Conservation (phyloP, 2,888 invertebrate genomes). For the Neelides folsomi region DNA sequence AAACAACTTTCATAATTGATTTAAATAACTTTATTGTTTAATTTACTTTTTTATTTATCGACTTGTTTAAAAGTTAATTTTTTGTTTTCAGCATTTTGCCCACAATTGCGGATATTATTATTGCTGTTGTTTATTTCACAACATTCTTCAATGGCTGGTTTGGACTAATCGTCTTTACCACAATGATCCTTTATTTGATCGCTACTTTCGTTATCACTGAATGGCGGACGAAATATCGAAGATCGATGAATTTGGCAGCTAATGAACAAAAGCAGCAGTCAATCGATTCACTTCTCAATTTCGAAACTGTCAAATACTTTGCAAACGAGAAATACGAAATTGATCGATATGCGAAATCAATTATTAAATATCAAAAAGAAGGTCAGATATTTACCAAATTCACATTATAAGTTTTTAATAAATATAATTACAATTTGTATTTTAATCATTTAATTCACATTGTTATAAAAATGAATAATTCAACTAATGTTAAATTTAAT, state of each 20-base stretch:
- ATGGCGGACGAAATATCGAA: conserved; percentile 91
- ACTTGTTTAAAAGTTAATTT: conserved; percentile 82
- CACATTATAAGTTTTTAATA: no score
- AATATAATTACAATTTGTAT: no score
- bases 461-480: no score
- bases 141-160: conserved; percentile 83
- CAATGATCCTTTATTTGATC: conserved; percentile 88
- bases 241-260: conserved; percentile 86
- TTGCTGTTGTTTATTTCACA: conserved; percentile 82
- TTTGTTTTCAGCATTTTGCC: conserved; percentile 87
- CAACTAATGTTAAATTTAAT: no score
- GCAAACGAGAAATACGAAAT: conserved; percentile 89
- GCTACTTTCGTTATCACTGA: conserved; percentile 84
- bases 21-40: no score
- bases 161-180: conserved; percentile 82
- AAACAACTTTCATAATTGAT: no score
- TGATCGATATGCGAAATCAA: conserved; percentile 66
- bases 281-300: conserved; percentile 91
- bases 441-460: background rate
- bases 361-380: conserved; percentile 38
- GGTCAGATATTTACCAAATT: no score
- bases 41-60: no score
- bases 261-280: conserved; percentile 82
- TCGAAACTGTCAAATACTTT: conserved; percentile 98
- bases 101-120: conserved; percentile 77